Conservation (phyloP, 2,797 vertebrate species). For the Pangasius krempfi region DNA sequence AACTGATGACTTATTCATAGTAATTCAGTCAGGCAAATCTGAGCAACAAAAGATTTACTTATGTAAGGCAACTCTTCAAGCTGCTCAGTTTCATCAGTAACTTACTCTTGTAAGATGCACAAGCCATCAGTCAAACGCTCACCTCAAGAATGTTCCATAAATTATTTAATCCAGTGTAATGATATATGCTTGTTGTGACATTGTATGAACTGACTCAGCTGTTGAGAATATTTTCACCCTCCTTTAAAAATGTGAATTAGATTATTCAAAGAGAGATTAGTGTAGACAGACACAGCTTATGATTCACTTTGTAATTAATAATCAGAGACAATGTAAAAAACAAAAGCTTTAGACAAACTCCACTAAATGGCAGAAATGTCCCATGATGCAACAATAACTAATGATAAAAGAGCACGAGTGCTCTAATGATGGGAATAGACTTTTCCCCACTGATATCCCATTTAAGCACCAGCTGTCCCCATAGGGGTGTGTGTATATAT, state of each 20-base stretch:
- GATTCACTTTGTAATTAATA: neutral
- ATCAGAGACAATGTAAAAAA: neutral
- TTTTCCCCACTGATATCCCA: constrained; percentile 7
- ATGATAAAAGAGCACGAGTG: neutral
- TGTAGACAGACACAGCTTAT: neutral
- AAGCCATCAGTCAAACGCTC: constrained; percentile 27
- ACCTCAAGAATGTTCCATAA: constrained; percentile 19
- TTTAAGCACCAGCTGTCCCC: constrained; percentile 11
- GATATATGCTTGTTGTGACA: constrained; percentile 16
- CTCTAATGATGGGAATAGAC: neutral
- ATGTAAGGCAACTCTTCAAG: constrained; percentile 22
- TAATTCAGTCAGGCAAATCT: constrained; percentile 53
- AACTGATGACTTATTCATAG: constrained; percentile 49
- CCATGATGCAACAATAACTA: neutral
- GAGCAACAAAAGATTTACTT: constrained; percentile 34
- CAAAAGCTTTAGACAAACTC: neutral
- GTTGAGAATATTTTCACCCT: neutral
- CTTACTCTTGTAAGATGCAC: constrained; percentile 2
- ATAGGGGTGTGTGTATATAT: neutral
- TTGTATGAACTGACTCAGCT: neutral
- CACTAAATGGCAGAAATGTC: neutral
- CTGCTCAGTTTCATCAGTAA: constrained; percentile 31
- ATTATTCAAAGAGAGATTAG: neutral
- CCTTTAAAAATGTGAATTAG: neutral
- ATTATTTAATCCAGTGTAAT: constrained; percentile 17